Evolutionary conservation across 2,113 vertebrate species (phyloP).

Genomic region (Trematocara unimaculatum): DNA sequence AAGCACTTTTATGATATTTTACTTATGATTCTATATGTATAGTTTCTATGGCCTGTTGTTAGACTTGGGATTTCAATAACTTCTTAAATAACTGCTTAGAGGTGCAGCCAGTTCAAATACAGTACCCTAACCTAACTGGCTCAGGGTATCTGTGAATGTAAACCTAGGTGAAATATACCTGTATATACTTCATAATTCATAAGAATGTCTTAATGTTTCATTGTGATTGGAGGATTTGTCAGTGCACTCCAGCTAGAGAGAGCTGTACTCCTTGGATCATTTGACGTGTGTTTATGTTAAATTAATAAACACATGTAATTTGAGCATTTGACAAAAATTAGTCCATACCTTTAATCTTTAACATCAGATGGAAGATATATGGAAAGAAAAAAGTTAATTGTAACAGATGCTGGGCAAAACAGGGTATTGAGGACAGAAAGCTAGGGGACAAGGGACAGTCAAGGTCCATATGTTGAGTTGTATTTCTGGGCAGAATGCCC

Average conservation of each 20-base stretch:
- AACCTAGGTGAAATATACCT: not conserved
- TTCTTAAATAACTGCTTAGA: not conserved
- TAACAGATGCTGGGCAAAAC: not conserved
- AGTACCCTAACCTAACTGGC: not conserved
- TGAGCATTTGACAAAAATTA: not conserved
- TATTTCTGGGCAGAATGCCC: not conserved
- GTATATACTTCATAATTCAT: not conserved
- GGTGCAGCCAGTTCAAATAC: not conserved
- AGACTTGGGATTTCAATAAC: not conserved
- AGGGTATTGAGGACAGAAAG: not conserved
- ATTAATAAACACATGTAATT: not conserved
- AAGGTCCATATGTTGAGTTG: not conserved
- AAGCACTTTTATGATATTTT: not conserved
- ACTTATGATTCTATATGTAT: not conserved
- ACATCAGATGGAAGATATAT: not conserved
- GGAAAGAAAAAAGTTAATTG: not conserved
- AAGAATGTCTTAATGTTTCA: not conserved
- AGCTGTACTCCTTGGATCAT: not conserved
- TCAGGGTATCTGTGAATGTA: not conserved
- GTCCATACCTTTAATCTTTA: not conserved
- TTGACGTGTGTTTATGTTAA: fast-evolving
- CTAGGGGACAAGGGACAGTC: not conserved
- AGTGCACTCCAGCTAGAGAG: not conserved
- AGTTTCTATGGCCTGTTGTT: not conserved
- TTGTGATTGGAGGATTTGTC: not conserved